Percentiles rank a stretch among this genome's conserved stretches.
These are phyloP conservation scores for Neolamprologus caudopunctatus DNA, from an alignment of 2,113 vertebrate genomes.

Conservation along the genomic window DNA sequence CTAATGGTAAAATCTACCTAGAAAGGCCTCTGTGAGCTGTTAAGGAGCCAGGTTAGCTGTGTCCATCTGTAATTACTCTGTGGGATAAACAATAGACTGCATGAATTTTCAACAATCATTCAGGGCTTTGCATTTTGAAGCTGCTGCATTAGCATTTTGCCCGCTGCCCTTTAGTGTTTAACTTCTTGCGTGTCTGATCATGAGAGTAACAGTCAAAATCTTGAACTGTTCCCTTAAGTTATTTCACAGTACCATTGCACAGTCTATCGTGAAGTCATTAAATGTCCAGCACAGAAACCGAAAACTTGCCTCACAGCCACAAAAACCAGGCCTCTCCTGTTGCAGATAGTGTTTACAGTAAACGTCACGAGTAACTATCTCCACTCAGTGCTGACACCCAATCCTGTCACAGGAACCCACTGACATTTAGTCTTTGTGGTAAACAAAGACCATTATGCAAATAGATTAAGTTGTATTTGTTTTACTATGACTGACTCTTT, in stretches of 20 bases:
- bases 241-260: not conserved
- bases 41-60: not conserved
- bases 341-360: constrained; percentile 3
- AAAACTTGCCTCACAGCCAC: not conserved
- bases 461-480: not conserved
- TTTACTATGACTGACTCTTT: not conserved
- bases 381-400: constrained; percentile 27
- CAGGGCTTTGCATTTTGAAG: not conserved
- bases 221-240: not conserved
- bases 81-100: not conserved
- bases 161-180: not conserved
- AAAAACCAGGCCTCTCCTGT: constrained; percentile 10
- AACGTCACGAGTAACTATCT: constrained; percentile 21
- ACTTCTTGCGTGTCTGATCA: not conserved
- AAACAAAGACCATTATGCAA: not conserved
- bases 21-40: not conserved
- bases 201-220: not conserved
- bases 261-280: not conserved
- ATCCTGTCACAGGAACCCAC: constrained; percentile 44
- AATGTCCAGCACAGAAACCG: not conserved
- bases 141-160: not conserved
- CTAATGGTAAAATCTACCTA: not conserved
- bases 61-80: not conserved
- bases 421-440: constrained; percentile 29
- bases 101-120: not conserved